Evolutionary conservation across 2,797 vertebrate species (phyloP).

Genomic region (Poecile montanus): DNA sequence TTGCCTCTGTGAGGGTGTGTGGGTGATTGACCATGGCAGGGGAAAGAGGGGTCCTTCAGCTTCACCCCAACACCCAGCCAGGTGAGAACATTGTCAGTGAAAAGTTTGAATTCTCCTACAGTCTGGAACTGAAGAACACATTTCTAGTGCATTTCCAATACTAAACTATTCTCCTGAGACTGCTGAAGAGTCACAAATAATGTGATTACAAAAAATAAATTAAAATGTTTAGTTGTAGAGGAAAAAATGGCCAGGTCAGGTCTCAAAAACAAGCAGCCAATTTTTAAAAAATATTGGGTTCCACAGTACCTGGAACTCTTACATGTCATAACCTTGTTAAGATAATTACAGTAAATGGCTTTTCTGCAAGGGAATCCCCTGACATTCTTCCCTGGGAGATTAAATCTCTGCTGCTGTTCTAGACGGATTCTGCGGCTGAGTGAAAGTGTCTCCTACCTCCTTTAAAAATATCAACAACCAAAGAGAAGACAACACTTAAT

Average conservation of each 20-base stretch:
- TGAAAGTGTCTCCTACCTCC: not conserved
- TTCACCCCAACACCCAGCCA: not conserved
- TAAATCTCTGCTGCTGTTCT: not conserved
- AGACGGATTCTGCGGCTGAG: not conserved
- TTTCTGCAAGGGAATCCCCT: constrained; percentile 34
- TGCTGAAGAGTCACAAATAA: not conserved
- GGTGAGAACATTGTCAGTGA: not conserved
- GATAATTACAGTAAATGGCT: not conserved
- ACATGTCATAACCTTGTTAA: not conserved
- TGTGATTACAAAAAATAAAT: not conserved
- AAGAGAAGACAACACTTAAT: constrained; percentile 29
- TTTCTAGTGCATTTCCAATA: not conserved
- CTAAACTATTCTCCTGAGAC: not conserved
- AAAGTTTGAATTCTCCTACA: not conserved
- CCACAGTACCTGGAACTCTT: not conserved
- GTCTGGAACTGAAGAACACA: not conserved
- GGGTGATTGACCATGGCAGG: not conserved
- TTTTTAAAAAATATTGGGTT: not conserved
- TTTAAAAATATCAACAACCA: constrained; percentile 20
- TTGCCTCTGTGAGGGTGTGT: not conserved
- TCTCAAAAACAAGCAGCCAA: not conserved
- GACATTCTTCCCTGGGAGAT: not conserved
- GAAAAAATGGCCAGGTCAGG: not conserved
- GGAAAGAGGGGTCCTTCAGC: not conserved
- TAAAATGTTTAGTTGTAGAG: not conserved